Conservation (phyloP, 2,888 invertebrate species). For the Harpalus rubripes region DNA sequence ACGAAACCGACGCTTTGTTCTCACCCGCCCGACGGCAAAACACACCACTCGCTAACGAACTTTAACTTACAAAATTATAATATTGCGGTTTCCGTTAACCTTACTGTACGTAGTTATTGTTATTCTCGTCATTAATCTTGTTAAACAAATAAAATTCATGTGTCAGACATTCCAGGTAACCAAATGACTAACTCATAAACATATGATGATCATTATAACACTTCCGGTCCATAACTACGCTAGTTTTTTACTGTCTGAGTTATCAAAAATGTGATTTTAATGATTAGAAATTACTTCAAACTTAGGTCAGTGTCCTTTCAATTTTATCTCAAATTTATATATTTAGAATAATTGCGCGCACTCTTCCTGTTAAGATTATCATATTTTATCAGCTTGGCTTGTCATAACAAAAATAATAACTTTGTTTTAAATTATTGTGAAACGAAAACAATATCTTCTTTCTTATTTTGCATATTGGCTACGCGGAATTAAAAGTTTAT, state of each 20-base stretch:
- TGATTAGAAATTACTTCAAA: slow-evolving; percentile 33
- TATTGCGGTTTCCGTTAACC: slow-evolving; percentile 36
- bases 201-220: slow-evolving; percentile 18
- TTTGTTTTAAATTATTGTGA: slow-evolving; percentile 11
- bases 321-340: slow-evolving; percentile 12
- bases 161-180: slow-evolving; percentile 31
- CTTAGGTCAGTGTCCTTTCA: slow-evolving; percentile 30
- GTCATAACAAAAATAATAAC: slow-evolving; percentile 16
- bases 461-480: slow-evolving; percentile 8
- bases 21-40: background rate
- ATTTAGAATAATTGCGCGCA: slow-evolving; percentile 12
- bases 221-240: slow-evolving; percentile 23
- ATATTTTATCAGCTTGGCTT: slow-evolving; percentile 25
- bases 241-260: background rate
- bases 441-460: slow-evolving; percentile 4
- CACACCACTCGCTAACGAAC: background rate
- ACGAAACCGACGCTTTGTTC: background rate
- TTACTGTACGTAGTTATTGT: background rate
- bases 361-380: slow-evolving; percentile 36
- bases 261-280: slow-evolving; percentile 33
- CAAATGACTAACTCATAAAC: slow-evolving; percentile 36
- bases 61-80: background rate
- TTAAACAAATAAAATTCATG: slow-evolving; percentile 19
- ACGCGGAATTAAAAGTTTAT: background rate
- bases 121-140: slow-evolving; percentile 10